These are phyloP conservation scores for Penaeus monodon DNA, from an alignment of 2,888 invertebrate genomes.

Conservation along the genomic window DNA sequence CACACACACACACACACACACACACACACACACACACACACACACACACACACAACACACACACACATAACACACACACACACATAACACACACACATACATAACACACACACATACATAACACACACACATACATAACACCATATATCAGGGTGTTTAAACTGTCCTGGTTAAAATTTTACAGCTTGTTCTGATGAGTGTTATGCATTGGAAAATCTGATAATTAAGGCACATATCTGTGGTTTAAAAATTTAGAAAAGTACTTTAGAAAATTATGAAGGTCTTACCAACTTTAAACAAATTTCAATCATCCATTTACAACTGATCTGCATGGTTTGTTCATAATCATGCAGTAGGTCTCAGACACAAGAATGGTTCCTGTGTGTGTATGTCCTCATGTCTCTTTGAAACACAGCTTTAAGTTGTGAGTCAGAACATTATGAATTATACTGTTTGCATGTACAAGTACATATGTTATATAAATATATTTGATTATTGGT, in stretches of 20 bases:
- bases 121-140: background rate
- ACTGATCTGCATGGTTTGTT: too few relatives aligned
- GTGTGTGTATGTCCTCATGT: background rate
- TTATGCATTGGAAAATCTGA: too few relatives aligned
- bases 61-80: background rate
- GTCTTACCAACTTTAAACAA: too few relatives aligned
- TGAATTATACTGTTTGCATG: slow-evolving; percentile 1
- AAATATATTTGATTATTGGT: slow-evolving; percentile 15
- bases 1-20: slow-evolving; percentile 17
- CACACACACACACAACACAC: slow-evolving; percentile 23
- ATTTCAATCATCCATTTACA: too few relatives aligned
- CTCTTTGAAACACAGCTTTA: slow-evolving; percentile 3
- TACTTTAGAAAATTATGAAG: too few relatives aligned
- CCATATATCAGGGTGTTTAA: background rate
- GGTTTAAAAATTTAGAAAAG: too few relatives aligned
- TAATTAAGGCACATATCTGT: too few relatives aligned
- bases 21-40: slow-evolving; percentile 22
- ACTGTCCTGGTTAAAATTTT: too few relatives aligned
- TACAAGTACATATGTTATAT: background rate
- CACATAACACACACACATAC: background rate
- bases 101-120: background rate
- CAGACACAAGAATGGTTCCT: slow-evolving; percentile 4
- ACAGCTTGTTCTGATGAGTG: too few relatives aligned
- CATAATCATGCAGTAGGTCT: background rate
- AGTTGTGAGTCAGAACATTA: background rate